Evolutionary conservation across 2,797 vertebrate genomes (phyloP).

Genomic region (Poeciliopsis presidionis): DNA sequence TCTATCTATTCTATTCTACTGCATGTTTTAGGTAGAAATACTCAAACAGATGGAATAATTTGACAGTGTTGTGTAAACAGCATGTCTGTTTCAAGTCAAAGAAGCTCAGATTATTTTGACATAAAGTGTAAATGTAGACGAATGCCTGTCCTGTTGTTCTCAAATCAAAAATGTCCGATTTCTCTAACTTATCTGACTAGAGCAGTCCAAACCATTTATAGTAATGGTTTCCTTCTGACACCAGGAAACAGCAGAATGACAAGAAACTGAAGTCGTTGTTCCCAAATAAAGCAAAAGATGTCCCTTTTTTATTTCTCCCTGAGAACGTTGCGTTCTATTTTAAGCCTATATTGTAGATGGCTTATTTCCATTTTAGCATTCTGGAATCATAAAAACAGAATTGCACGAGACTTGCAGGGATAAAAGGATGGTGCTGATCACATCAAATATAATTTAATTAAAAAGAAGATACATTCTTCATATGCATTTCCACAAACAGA

Average conservation of each 20-base stretch:
- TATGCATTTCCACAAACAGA: neutral
- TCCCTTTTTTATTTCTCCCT: neutral
- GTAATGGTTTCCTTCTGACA: neutral
- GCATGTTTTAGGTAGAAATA: neutral
- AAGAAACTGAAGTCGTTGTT: neutral
- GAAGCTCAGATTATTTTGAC: neutral
- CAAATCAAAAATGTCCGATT: neutral
- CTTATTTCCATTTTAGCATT: neutral
- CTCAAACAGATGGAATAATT: neutral
- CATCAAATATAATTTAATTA: neutral
- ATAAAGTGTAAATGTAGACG: neutral
- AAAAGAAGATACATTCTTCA: neutral
- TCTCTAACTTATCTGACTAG: neutral
- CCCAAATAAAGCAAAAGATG: neutral
- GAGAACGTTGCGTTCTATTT: neutral
- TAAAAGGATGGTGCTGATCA: neutral
- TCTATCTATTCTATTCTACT: neutral
- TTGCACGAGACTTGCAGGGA: neutral
- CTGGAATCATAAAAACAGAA: neutral
- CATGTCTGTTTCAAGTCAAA: conserved; percentile 6
- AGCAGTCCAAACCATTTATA: neutral
- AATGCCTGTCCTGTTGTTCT: neutral
- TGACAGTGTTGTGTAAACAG: neutral
- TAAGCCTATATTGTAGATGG: neutral
- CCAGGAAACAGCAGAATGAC: neutral